phyloP scores from a whole-genome alignment of 2,797 vertebrate species.

The Erpetoichthys calabaricus region DNA sequence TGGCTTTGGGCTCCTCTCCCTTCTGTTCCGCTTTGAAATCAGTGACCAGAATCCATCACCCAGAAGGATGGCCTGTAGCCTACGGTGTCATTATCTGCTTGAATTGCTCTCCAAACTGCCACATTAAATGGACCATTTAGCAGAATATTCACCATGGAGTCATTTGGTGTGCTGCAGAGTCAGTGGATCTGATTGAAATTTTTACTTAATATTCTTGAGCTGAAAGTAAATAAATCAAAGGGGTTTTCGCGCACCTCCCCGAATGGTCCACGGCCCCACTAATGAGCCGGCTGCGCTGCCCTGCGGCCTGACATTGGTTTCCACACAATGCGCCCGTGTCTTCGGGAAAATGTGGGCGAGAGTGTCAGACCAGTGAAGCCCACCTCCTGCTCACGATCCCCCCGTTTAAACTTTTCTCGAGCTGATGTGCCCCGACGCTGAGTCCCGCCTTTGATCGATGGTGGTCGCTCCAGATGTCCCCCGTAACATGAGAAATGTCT shows the following conservation, averaged over 20 bases:
- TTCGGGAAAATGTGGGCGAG: no score
- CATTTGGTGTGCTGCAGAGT: slow-evolving; percentile 2
- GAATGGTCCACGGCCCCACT: background rate
- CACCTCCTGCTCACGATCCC: no score
- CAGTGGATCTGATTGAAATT: slow-evolving; percentile 4
- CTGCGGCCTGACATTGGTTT: no score
- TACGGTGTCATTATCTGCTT: slow-evolving; percentile 10
- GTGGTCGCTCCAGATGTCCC: slow-evolving; percentile 6
- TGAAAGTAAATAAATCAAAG: slow-evolving; percentile 4
- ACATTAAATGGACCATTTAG: slow-evolving; percentile 14
- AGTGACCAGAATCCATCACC: no score
- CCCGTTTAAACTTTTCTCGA: no score
- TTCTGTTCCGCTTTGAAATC: no score
- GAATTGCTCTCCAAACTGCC: slow-evolving; percentile 9
- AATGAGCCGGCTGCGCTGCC: no score
- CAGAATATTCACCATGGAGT: slow-evolving; percentile 3
- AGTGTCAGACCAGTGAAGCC: no score
- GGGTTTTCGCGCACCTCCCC: background rate
- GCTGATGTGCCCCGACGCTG: background rate
- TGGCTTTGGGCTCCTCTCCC: no score
- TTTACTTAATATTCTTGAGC: slow-evolving; percentile 1
- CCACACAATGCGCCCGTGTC: no score
- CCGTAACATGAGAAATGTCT: slow-evolving; percentile 6
- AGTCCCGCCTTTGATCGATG: slow-evolving; percentile 3
- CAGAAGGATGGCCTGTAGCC: background rate